Evolutionary conservation across 2,113 vertebrate species (phyloP).

Genomic region (Salvator merianae): DNA sequence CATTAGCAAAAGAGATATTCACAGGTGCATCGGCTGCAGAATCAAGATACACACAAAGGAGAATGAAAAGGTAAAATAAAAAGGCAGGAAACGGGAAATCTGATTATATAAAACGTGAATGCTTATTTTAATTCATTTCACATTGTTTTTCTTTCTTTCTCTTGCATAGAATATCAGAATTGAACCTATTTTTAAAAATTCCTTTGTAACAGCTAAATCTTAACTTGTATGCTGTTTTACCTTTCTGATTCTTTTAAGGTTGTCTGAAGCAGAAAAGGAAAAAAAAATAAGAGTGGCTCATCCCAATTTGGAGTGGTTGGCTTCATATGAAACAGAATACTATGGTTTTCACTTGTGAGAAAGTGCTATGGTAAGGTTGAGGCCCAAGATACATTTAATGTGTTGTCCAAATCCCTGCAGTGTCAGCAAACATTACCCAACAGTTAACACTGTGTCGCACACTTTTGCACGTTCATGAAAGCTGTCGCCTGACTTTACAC

Average conservation of each 20-base stretch:
- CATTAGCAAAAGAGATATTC: too few relatives aligned
- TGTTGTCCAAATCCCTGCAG: too few relatives aligned
- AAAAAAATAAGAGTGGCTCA: not conserved
- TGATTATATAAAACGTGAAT: not conserved
- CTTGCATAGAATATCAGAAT: too few relatives aligned
- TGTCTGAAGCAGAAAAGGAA: constrained; percentile 18
- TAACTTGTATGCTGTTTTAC: not conserved
- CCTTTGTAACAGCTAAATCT: constrained; percentile 13
- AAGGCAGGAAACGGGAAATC: not conserved
- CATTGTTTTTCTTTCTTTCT: too few relatives aligned
- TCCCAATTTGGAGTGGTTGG: not conserved
- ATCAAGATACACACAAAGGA: not conserved
- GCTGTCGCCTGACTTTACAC: too few relatives aligned
- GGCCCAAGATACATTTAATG: too few relatives aligned
- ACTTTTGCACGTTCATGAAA: too few relatives aligned
- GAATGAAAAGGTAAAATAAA: not conserved
- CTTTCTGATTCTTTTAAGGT: not conserved
- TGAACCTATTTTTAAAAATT: not conserved
- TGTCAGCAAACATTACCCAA: too few relatives aligned
- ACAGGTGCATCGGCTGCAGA: too few relatives aligned
- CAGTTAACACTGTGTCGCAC: too few relatives aligned
- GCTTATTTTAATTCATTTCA: too few relatives aligned
- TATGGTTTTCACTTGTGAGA: not conserved
- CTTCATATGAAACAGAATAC: not conserved
- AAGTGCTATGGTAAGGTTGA: not conserved